These are phyloP conservation scores for Eretmochelys imbricata DNA, from an alignment of 2,113 vertebrate genomes.

Conservation along the genomic window DNA sequence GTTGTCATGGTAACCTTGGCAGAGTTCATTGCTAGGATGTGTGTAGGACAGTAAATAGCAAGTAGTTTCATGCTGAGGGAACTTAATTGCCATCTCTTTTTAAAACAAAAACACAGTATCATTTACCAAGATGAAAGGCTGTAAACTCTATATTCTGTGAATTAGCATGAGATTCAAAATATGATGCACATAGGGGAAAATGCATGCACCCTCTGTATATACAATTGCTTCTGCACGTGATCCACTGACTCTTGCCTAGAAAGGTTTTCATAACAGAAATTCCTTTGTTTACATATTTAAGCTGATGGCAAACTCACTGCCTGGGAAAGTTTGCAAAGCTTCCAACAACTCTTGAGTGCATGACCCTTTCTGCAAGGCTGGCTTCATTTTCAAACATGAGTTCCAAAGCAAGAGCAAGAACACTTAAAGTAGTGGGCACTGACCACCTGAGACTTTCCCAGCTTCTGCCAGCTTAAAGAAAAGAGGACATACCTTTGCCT, in stretches of 20 bases:
- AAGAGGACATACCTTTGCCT: not conserved
- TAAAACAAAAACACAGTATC: not conserved
- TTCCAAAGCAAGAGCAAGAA: not conserved
- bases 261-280: not conserved
- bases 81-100: not conserved
- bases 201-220: not conserved
- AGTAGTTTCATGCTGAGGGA: not conserved
- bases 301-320: not conserved
- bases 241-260: not conserved
- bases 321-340: not conserved
- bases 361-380: not conserved
- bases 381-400: not conserved
- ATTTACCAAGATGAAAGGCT: not conserved
- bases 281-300: not conserved
- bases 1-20: not conserved
- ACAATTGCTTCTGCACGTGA: not conserved
- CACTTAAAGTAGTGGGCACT: not conserved
- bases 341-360: not conserved
- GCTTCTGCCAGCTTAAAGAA: not conserved
- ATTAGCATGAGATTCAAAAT: not conserved
- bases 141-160: not conserved
- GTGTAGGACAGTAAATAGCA: not conserved
- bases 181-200: not conserved
- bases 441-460: not conserved
- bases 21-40: not conserved